A percentile compares a stretch with the other conserved stretches of the same genome.
Evolutionary conservation across 2,888 invertebrate species (phyloP).

Genomic region (Microplitis deprimator): DNA sequence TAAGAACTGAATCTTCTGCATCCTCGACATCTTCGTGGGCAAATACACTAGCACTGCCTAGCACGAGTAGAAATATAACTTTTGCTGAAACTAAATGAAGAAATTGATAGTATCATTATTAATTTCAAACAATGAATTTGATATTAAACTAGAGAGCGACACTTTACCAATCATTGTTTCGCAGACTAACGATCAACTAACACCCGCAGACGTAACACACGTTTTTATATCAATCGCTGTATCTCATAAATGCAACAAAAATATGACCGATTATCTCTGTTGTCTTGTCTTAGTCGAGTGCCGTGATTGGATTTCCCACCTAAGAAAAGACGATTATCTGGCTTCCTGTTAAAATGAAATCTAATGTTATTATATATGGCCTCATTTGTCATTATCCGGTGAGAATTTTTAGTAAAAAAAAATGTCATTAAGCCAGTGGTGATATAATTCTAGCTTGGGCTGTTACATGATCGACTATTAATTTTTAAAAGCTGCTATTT

Average conservation of each 20-base stretch:
- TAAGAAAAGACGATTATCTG: conserved; percentile 22
- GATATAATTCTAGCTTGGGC: too few relatives aligned
- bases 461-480: too few relatives aligned
- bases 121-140: background rate
- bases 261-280: conserved; percentile 26
- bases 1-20: background rate
- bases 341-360: background rate
- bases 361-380: background rate
- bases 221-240: conserved; percentile 35
- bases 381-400: background rate
- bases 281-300: conserved; percentile 6
- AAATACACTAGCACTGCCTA: conserved; percentile 15
- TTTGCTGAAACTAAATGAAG: conserved; percentile 24
- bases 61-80: conserved; percentile 27
- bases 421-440: background rate
- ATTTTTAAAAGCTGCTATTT: too few relatives aligned
- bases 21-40: conserved; percentile 21
- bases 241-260: conserved; percentile 21
- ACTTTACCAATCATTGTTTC: conserved; percentile 3
- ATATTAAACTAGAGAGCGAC: too few relatives aligned
- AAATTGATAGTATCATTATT: background rate
- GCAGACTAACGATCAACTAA: conserved; percentile 18
- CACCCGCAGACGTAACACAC: background rate
- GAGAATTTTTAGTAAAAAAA: background rate
- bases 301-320: conserved; percentile 34